A percentile compares a stretch with the other conserved stretches of the same genome.
phyloP scores from a whole-genome alignment of 2,888 invertebrate genomes.

The Venusia cambrica region DNA sequence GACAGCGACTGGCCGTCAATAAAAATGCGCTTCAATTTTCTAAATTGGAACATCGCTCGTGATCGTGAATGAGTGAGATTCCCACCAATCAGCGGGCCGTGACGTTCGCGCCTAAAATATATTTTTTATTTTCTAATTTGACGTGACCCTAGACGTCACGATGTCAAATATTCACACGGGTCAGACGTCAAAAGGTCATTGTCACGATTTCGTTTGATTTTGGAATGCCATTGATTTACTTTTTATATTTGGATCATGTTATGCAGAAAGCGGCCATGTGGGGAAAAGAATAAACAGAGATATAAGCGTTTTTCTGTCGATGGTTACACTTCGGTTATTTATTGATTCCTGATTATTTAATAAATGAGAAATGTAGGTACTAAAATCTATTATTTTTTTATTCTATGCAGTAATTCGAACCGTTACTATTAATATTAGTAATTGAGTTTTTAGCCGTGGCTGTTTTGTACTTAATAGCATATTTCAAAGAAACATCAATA shows the following conservation, averaged over 20 bases:
- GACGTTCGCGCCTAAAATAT: constrained; percentile 42
- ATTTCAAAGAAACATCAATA: too few species aligned
- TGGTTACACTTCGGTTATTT: too few species aligned
- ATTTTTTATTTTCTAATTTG: constrained; percentile 43
- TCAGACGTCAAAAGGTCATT: constrained; percentile 45
- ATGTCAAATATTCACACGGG: constrained; percentile 71
- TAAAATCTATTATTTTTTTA: too few species aligned
- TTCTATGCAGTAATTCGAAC: too few species aligned
- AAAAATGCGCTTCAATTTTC: constrained; percentile 28
- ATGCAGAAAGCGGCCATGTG: too few species aligned
- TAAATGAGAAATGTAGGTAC: too few species aligned
- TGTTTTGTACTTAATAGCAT: too few species aligned
- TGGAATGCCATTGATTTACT: constrained; percentile 30
- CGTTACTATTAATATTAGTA: too few species aligned
- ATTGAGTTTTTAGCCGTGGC: too few species aligned
- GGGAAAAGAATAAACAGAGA: too few species aligned
- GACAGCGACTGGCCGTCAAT: constrained; percentile 24
- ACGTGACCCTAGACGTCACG: constrained; percentile 56
- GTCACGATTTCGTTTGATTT: constrained; percentile 33
- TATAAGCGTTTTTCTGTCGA: too few species aligned
- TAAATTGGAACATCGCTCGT: constrained; percentile 31
- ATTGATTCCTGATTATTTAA: too few species aligned
- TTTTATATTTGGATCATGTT: constrained; percentile 9
- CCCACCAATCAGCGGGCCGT: constrained; percentile 52
- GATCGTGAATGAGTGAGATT: constrained; percentile 39